These are phyloP conservation scores for Zaprionus lachaisei DNA, from an alignment of 1,140 invertebrate species.

Conservation along the genomic window DNA sequence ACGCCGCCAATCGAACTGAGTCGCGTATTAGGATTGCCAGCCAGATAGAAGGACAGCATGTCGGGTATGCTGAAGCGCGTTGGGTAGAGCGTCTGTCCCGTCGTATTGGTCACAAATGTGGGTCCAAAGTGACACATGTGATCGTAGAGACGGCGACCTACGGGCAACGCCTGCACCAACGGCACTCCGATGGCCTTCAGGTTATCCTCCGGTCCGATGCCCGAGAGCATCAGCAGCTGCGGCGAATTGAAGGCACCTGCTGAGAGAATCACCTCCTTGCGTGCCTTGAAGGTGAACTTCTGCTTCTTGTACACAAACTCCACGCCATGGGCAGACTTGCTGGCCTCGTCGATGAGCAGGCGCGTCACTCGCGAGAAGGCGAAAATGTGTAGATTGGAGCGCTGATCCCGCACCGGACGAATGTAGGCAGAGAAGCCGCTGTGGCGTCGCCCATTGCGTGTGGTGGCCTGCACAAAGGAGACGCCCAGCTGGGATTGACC, in stretches of 20 bases:
- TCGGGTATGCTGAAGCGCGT: conserved; percentile 83
- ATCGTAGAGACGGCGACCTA: conserved; percentile 90
- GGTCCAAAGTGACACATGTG: conserved; percentile 89
- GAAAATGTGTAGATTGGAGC: conserved; percentile 89
- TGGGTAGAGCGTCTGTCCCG: conserved; percentile 68
- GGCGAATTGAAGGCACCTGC: conserved; percentile 92
- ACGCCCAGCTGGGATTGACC: conserved; percentile 88
- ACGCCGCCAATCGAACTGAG: conserved; percentile 86
- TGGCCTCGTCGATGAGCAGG: conserved; percentile 86
- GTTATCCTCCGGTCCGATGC: conserved; percentile 89
- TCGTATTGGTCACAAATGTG: conserved; percentile 86
- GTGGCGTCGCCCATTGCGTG: conserved; percentile 84
- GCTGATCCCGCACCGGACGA: conserved; percentile 85
- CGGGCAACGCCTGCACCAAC: conserved; percentile 88
- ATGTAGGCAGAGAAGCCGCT: conserved; percentile 87
- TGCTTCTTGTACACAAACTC: conserved; percentile 86
- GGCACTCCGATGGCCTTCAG: conserved; percentile 89
- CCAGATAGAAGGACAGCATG: conserved; percentile 84
- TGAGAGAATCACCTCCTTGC: conserved; percentile 89
- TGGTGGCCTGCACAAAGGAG: conserved; percentile 89
- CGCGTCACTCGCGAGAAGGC: conserved; percentile 86
- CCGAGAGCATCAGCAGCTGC: conserved; percentile 92
- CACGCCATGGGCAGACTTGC: conserved; percentile 88
- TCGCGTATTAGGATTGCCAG: conserved; percentile 85
- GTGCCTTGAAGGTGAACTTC: conserved; percentile 85